These are phyloP conservation scores for Rhodeus uyekii DNA, from an alignment of 2,797 vertebrate genomes.

Conservation along the genomic window DNA sequence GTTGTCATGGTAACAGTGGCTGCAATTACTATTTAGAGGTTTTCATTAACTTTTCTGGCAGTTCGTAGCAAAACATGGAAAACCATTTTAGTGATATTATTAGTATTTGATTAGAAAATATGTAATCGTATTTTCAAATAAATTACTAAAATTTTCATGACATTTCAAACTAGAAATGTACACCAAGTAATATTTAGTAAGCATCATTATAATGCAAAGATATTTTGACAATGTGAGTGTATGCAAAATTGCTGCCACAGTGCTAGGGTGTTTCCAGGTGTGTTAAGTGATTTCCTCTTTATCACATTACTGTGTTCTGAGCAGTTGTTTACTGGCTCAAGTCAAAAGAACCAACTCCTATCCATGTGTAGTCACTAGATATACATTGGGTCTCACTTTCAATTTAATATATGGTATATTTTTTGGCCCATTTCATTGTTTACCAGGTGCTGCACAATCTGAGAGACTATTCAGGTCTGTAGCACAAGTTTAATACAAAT, in stretches of 20 bases:
- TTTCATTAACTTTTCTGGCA: conserved; percentile 27
- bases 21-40: conserved; percentile 26
- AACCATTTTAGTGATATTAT: neutral
- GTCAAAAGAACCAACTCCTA: neutral
- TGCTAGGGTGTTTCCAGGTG: neutral
- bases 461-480: neutral
- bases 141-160: neutral
- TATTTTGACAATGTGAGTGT: neutral
- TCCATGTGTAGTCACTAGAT: neutral
- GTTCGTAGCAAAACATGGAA: neutral
- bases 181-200: neutral
- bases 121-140: neutral
- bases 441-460: neutral
- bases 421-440: neutral
- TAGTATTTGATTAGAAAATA: neutral
- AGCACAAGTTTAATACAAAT: neutral
- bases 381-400: neutral
- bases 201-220: neutral
- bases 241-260: neutral
- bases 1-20: conserved; percentile 8
- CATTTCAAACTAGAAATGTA: neutral
- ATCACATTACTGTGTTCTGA: neutral
- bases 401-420: neutral
- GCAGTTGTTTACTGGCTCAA: neutral
- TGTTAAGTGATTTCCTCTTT: neutral